A percentile compares a stretch with the other conserved stretches of the same genome.
Conservation (phyloP, 2,113 vertebrate genomes). For the Galbula dea region DNA sequence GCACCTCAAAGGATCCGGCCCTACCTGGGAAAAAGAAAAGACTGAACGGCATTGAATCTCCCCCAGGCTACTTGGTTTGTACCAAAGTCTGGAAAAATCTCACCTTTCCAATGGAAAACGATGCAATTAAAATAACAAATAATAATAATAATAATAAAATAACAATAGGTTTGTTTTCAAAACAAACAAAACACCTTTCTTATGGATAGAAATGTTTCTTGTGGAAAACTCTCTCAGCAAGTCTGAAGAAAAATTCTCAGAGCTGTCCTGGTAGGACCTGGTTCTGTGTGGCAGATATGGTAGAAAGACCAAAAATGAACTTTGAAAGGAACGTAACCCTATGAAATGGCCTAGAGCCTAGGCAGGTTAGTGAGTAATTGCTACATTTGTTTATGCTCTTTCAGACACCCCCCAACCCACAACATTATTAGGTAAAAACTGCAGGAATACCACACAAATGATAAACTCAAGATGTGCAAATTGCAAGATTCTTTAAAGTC, state of each 20-base stretch:
- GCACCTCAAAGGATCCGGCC: conserved; percentile 42
- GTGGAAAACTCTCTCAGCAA: conserved; percentile 74
- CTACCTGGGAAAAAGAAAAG: conserved; percentile 58
- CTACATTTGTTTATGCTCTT: conserved; percentile 87
- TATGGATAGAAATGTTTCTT: conserved; percentile 68
- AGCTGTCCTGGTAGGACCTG: conserved; percentile 73
- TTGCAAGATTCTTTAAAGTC: conserved; percentile 96
- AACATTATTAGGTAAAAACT: conserved; percentile 82
- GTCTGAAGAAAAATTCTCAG: conserved; percentile 76
- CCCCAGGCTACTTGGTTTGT: conserved; percentile 59
- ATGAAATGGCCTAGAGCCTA: conserved; percentile 74
- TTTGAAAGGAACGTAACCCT: conserved; percentile 76
- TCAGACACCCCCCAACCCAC: conserved; percentile 71
- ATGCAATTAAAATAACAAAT: conserved; percentile 67
- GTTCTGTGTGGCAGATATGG: conserved; percentile 74
- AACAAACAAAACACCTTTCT: conserved; percentile 68
- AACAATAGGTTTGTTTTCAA: conserved; percentile 64
- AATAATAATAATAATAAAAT: conserved; percentile 65
- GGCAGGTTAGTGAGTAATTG: conserved; percentile 89
- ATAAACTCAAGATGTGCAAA: conserved; percentile 98
- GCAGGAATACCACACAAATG: conserved; percentile 84
- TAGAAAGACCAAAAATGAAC: conserved; percentile 73
- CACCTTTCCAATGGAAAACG: conserved; percentile 64
- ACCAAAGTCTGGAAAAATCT: conserved; percentile 74
- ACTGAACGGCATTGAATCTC: conserved; percentile 19